Evolutionary conservation across 2,888 invertebrate genomes (phyloP), one percentile per base, ranked within the genome.

Genomic region (Dynastes hyllus): DNA sequence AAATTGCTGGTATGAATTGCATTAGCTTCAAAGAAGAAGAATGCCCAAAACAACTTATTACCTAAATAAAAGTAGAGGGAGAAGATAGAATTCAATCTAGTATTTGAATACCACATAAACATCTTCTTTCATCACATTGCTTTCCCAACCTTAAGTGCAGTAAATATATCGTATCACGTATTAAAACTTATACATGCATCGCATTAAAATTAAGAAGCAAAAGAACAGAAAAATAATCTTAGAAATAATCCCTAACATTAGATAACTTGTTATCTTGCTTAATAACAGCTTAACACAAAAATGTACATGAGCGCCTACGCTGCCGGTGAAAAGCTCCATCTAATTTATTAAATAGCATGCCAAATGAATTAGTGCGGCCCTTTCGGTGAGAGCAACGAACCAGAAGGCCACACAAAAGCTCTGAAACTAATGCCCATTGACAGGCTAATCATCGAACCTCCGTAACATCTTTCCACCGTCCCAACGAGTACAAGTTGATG

Each of bases 341-440:
- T 79, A 79, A 77, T 79, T 77, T 79, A 77, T 79, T 79, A 77
- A 79, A 79, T 73, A 77, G 70, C 79, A 79, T 73, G 65, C 71
- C 79, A 79, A 79, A 79, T 71, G 79, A 79, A 79, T 79, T 77
- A 79, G 79, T 79, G 65, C 61, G 71, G 79, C 65, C 66, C 76
- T 78, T 80, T 53, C 70, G 71, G 67, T 50, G 70, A 82, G 84
- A 80, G 81, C 86, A 84, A 79, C 81, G 83, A 82, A 79, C 80
- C 83, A 85, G 83, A 85, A 85, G 84, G 79, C 79, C 81, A 81
- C 82, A 84, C 84, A 85, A 86, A 85, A 83, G 84, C 81, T 76
- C 77, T 80, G 82, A 83, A 84, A 83, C 84, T 87, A 85, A 87
- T 86, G 81, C 82, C 83, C 85, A 84, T 85, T 85, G 87, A 86